phyloP scores from a whole-genome alignment of 2,888 invertebrate genomes.

The Melinopterus prodromus region DNA sequence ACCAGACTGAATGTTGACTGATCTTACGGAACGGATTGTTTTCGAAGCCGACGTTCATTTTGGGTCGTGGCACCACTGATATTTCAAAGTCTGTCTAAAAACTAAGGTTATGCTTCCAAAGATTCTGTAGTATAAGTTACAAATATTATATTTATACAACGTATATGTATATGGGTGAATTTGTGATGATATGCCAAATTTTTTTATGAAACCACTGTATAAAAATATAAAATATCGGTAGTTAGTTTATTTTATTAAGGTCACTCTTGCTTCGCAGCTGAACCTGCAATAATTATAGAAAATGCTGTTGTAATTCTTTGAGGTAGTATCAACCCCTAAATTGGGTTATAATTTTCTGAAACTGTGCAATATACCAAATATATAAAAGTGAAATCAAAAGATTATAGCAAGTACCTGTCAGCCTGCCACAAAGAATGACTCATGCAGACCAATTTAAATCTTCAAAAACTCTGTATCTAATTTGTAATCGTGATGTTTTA shows the following conservation, averaged over 20 bases:
- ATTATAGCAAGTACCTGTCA: too few relatives aligned
- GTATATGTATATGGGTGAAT: constrained; percentile 16
- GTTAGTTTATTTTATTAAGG: neutral
- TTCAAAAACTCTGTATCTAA: too few relatives aligned
- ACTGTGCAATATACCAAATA: neutral
- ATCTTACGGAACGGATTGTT: too few relatives aligned
- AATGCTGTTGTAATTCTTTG: too few relatives aligned
- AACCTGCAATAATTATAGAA: neutral
- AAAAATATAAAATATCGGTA: neutral
- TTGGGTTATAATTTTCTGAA: neutral
- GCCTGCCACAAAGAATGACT: too few relatives aligned
- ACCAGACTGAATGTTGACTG: neutral
- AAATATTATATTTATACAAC: neutral
- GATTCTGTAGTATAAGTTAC: neutral
- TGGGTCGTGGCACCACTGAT: neutral
- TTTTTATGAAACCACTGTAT: constrained; percentile 13
- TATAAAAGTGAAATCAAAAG: too few relatives aligned
- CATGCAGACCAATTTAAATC: too few relatives aligned
- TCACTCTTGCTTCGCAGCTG: neutral
- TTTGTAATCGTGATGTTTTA: neutral
- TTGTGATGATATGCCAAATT: constrained; percentile 32
- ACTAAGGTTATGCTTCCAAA: constrained; percentile 4
- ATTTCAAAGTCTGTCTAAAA: neutral
- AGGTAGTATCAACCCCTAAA: too few relatives aligned
- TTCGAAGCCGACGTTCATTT: too few relatives aligned